Evolutionary conservation across 1,140 invertebrate genomes (phyloP).

Genomic region (Periplaneta americana): DNA sequence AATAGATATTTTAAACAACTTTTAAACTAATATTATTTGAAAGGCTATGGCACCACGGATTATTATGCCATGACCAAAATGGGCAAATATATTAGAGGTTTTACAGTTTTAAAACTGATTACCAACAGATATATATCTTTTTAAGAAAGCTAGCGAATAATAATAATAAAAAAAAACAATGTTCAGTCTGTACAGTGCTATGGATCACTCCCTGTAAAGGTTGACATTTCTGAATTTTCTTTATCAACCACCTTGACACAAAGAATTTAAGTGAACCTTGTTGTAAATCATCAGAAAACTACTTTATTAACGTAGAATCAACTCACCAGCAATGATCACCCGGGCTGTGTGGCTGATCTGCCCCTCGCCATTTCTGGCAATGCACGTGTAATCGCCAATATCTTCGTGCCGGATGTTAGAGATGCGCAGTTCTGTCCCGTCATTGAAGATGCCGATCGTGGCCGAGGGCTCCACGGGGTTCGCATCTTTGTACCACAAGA

Average conservation of each 20-base stretch:
- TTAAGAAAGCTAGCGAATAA: no score
- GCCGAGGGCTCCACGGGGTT: slow-evolving; percentile 80
- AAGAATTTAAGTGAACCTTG: neutral
- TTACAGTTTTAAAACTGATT: no score
- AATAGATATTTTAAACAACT: no score
- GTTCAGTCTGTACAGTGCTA: no score
- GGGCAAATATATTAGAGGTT: no score
- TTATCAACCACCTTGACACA: neutral
- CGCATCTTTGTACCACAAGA: slow-evolving; percentile 88
- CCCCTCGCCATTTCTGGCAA: slow-evolving; percentile 89
- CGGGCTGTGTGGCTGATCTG: slow-evolving; percentile 89
- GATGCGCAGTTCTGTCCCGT: slow-evolving; percentile 87
- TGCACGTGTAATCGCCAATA: slow-evolving; percentile 93
- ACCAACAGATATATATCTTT: no score
- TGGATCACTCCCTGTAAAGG: neutral
- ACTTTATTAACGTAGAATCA: neutral
- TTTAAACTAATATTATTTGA: no score
- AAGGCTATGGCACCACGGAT: no score
- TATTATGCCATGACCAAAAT: no score
- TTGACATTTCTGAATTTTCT: neutral
- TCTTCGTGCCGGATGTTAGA: slow-evolving; percentile 85
- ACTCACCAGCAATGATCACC: slow-evolving; percentile 89
- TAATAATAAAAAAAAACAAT: no score
- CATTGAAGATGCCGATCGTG: slow-evolving; percentile 81
- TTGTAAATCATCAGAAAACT: slow-evolving; percentile 24